A percentile compares a stretch with the other conserved stretches of the same genome.
These are phyloP conservation scores for Mirounga angustirostris DNA, from an alignment of 2,113 vertebrate genomes.

Conservation along the genomic window DNA sequence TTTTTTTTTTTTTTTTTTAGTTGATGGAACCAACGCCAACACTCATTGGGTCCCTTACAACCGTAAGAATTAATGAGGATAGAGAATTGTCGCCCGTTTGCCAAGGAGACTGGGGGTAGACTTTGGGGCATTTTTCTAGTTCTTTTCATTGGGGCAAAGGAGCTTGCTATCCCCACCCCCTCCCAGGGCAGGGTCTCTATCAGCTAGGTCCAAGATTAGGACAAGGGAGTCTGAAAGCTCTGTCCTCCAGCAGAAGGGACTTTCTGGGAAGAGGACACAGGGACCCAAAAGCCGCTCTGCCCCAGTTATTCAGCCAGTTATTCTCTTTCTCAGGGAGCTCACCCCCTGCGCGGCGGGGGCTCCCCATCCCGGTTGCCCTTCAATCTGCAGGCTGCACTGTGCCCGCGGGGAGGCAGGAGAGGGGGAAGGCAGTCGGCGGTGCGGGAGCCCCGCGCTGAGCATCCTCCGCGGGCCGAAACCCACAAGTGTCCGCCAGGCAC, in stretches of 20 bases:
- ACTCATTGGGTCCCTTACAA: neutral
- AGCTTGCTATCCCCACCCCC: neutral
- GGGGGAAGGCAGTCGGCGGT: neutral
- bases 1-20: neutral
- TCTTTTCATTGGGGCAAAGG: neutral
- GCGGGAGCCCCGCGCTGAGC: neutral
- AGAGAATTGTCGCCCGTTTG: neutral
- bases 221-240: neutral
- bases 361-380: neutral
- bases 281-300: neutral
- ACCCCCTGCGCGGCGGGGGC: neutral
- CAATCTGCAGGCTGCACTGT: neutral
- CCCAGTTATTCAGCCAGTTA: neutral
- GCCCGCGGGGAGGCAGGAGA: neutral
- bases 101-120: neutral
- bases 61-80: neutral
- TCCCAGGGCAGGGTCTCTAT: neutral
- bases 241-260: neutral
- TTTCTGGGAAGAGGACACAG: neutral
- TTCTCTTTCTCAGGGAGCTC: neutral
- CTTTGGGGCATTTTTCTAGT: neutral
- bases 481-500: constrained; percentile 66
- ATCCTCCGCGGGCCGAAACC: constrained; percentile 16
- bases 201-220: neutral
- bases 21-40: neutral